Evolutionary conservation across 2,888 invertebrate species (phyloP), one percentile per base, ranked within the genome.

Genomic region (Cataglyphis livida): DNA sequence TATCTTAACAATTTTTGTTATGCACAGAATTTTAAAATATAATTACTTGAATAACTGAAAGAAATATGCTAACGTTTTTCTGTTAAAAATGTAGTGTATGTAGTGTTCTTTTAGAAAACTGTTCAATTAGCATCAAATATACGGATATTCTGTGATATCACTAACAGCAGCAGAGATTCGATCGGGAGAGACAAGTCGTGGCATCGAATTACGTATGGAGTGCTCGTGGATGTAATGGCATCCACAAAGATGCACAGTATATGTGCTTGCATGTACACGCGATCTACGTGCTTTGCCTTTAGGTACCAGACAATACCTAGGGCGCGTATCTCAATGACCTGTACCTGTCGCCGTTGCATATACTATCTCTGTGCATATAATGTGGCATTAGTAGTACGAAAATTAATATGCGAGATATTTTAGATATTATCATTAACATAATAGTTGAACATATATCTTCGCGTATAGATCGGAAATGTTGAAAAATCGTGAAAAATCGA

Each of bases 281-380:
- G 70, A 61, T 68, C 73, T 73, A 81, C 84, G 86, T 82, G 89
- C 81, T 82, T 61, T 51, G 82, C 73, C 76, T 87, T 73, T 76
- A 73, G 71, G 71, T 59, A 35, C 32, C 32, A 66, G 81, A 89
- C 87, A 89, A 87, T 87, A 81, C 83, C 25, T 59, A 51, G 79
- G 66, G 79, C 89, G 83, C 83, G 82, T 87, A 88, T 88, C 51
- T 51, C 85, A 87, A 51, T 6, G 66, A 59, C 44, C 44, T 68
- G 82, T 70, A 54, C 44, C 85, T 85, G 85, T 87, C 87, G 75
- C 75, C 85, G 64, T 62, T 79, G 75, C 59, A 25, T 59, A 70
- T 21, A 59, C 41, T 12, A 44, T 78, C 32, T 3, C 59, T 18
- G 3, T n/a, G 7, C 28, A 41, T 12, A 18, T 68, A 78, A 59